Evolutionary conservation across 2,797 vertebrate species (phyloP).

Genomic region (Acomys russatus): DNA sequence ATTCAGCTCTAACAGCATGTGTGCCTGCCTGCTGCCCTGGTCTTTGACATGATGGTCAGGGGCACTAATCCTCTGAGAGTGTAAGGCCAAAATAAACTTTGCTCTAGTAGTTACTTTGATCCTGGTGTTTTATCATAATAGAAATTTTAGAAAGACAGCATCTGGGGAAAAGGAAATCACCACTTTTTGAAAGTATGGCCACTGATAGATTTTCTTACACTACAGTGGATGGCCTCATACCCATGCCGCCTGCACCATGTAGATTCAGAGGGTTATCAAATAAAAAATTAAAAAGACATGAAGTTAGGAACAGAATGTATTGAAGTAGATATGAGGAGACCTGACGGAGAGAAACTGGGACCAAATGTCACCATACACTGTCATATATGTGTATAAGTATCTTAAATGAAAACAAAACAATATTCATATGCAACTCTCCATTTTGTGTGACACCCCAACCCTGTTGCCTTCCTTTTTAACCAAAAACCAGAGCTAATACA

Average conservation of each 20-base stretch:
- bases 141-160: not conserved
- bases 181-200: not conserved
- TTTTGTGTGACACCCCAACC: not conserved
- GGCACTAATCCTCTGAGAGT: not conserved
- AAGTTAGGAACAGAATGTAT: not conserved
- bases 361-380: not conserved
- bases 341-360: not conserved
- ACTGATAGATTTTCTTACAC: not conserved
- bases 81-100: not conserved
- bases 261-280: not conserved
- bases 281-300: not conserved
- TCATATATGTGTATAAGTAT: not conserved
- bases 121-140: not conserved
- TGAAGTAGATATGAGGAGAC: not conserved
- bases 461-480: not conserved
- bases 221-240: not conserved
- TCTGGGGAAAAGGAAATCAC: not conserved
- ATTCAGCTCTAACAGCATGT: not conserved
- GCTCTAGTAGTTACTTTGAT: not conserved
- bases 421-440: not conserved
- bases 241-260: not conserved
- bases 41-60: not conserved
- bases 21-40: not conserved
- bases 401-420: not conserved
- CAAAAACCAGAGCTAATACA: conserved; percentile 15